Conservation (phyloP, 2,888 invertebrate species). For the Ptilodon capucinus region DNA sequence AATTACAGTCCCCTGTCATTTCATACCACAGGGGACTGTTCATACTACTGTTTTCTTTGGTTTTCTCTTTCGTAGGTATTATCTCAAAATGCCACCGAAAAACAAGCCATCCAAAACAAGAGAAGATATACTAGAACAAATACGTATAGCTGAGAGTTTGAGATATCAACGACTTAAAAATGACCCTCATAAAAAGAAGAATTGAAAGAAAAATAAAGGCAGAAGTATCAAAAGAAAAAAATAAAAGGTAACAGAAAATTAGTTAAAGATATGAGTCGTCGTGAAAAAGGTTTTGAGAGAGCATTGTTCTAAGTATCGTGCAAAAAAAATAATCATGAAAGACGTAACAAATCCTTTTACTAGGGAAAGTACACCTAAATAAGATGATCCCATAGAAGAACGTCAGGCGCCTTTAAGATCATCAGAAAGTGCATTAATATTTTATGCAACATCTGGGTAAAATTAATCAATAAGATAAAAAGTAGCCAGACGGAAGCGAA, state of each 20-base stretch:
- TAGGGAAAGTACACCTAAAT: no score
- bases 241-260: constrained; percentile 18
- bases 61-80: neutral
- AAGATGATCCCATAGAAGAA: no score
- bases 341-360: no score
- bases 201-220: constrained; percentile 5
- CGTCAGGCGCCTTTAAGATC: no score
- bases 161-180: constrained; percentile 10
- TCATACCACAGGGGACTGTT: constrained; percentile 1
- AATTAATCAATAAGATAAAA: no score
- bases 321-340: neutral
- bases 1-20: constrained; percentile 1
- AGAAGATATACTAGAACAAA: constrained; percentile 12
- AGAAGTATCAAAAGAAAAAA: constrained; percentile 9
- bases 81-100: constrained; percentile 1
- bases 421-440: no score
- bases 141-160: constrained; percentile 7
- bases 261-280: constrained; percentile 24
- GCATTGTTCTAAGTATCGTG: constrained; percentile 2
- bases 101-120: constrained; percentile 10
- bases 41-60: neutral
- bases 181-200: constrained; percentile 18
- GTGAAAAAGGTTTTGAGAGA: constrained; percentile 8
- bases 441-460: no score
- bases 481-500: no score